Evolutionary conservation across 2,888 invertebrate species (phyloP), one percentile per base, ranked within the genome.

Genomic region (Mesorhabditis sp.): DNA sequence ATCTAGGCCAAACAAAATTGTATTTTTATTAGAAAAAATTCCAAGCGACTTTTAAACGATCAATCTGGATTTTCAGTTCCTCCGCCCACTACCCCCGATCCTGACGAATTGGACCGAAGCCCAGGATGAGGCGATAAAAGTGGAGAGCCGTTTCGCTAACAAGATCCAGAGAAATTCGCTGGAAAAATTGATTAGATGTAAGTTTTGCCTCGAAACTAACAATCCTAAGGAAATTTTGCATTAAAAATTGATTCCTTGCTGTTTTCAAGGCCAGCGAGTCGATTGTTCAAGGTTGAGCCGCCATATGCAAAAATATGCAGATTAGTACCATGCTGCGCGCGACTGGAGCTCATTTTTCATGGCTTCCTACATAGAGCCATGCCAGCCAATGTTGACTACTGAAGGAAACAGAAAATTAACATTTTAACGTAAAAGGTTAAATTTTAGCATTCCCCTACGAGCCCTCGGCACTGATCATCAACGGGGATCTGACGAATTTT

Each of bases 401-500:
- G 28, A 28, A 28, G 28, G 28, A 28, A 28, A 28, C 28, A 28
- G 28, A 28, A 28, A 28, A 28, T 28, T 28, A 28, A 28, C 28
- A 28, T 28, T 28, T 28, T 28, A 28, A 28, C 28, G 28, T 28
- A 28, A 10, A 50, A 50, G n/a, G 58, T 50, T 50, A 13, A n/a
- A 50, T 10, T 50, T 50, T 50, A 50, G 58, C 7, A 50, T 50
- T 50, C 58, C 58, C 58, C 7, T 74, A 76, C 68, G 78, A 75
- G 67, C 81, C 82, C 50, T 72, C 75, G 62, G 82, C 77, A 43
- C 70, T 83, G 43, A 73, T 85, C 15, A 81, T 85, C 63, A 82
- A 85, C 69, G 85, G 85, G 43, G 85, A 85, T 74, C 71, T 85
- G 68, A 85, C 85, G 13, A 74, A 83, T 67, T 85, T 79, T 67